Evolutionary conservation across 2,888 invertebrate species (phyloP), one percentile per base, ranked within the genome.

Genomic region (Leucoptera coffeella): DNA sequence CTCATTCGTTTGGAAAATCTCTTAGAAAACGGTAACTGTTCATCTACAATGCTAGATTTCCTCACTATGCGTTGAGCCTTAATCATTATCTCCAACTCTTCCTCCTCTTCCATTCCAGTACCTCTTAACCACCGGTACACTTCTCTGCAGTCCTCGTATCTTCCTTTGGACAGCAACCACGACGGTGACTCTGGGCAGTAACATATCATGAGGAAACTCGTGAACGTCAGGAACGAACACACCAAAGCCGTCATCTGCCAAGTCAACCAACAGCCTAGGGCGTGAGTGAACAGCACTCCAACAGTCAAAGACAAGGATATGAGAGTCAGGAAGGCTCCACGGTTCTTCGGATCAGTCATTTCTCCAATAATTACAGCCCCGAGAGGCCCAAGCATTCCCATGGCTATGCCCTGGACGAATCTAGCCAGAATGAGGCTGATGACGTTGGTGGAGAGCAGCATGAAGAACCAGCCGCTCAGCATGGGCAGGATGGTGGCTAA

Each of bases 131-230:
- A 78, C 27, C 59, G 53, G 32, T 79, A 77, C 0, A 78, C 60
- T 14, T 60, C 47, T 28, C 71, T 60, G 0, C 80, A 81, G 38
- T 78, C 72, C 1, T 65, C 58, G 1, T 57, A 48, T 6, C 71
- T 57, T 4, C 74, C 75, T 41, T 76, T 77, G 1, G 75, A 58
- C 11, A 78, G 62, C 28, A 85, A 38, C 82, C 82, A 85, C 4
- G 73, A 56, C 0, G 82, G 83, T 4, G 82, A 76, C 46, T 85
- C 85, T 0, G 78, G 78, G 7, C 76, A 50, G 9, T 72, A 71
- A 10, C 73, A 52, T 4, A 79, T 64, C 4, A 78, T 43, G 0
- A 77, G 29, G 13, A 73, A 52, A 38, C 73, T 69, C 0, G 61
- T 36, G n/a, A 75, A 52, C 0, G 75, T 73, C 2, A 74, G 48